Evolutionary conservation across 2,888 invertebrate species (phyloP).

Genomic region (Reticulitermes lucifugus): DNA sequence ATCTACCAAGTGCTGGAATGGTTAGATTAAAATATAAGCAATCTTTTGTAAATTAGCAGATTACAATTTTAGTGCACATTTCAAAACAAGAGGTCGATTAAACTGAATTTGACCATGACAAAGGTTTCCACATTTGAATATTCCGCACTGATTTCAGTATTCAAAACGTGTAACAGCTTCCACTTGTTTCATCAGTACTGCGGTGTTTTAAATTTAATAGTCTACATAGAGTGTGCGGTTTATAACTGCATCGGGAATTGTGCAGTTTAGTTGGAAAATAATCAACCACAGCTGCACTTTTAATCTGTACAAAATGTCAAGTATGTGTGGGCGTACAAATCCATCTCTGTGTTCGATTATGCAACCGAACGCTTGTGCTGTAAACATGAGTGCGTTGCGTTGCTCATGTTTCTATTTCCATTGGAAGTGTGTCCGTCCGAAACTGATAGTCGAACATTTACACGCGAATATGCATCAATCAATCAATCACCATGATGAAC

Average conservation of each 20-base stretch:
- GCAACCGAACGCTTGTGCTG: neutral
- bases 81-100: too few species aligned
- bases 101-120: neutral
- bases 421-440: constrained; percentile 7
- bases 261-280: constrained; percentile 19
- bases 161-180: neutral
- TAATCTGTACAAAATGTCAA: constrained; percentile 16
- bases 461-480: constrained; percentile 41
- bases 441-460: constrained; percentile 39
- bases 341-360: constrained; percentile 19
- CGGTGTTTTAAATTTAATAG: neutral
- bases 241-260: neutral
- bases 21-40: too few species aligned
- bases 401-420: neutral
- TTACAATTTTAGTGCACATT: too few species aligned
- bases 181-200: neutral
- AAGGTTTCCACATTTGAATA: neutral
- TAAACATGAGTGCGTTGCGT: neutral
- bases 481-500: constrained; percentile 42
- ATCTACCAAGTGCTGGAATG: too few species aligned
- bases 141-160: neutral
- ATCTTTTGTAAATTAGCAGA: too few species aligned
- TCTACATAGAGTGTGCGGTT: neutral
- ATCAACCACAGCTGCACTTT: constrained; percentile 14
- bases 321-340: constrained; percentile 3